Conservation (phyloP, 1,140 invertebrate genomes). For the Drosophila oshimai region DNA sequence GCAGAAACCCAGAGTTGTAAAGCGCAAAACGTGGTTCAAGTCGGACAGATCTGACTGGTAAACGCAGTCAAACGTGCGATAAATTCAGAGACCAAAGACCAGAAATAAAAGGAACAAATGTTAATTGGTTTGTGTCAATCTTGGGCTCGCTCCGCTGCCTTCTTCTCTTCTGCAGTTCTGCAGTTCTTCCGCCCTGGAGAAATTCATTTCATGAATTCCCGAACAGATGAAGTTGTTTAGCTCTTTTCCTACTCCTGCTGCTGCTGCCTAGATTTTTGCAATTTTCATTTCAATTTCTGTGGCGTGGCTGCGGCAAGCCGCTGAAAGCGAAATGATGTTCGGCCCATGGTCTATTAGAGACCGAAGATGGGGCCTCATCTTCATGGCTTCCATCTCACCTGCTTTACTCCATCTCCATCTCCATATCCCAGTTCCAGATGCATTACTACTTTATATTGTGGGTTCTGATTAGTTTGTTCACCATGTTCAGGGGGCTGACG, state of each 20-base stretch:
- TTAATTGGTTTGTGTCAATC: constrained; percentile 83
- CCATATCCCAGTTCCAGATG: background rate
- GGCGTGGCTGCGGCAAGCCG: constrained; percentile 44
- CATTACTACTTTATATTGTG: constrained; percentile 11
- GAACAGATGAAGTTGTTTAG: constrained; percentile 78
- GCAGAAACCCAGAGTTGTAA: constrained; percentile 19
- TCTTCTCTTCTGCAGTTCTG: background rate
- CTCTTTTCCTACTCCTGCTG: constrained; percentile 40
- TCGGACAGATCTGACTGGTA: constrained; percentile 77
- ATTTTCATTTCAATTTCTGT: constrained; percentile 80
- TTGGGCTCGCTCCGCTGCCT: constrained; percentile 46
- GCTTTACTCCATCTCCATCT: background rate
- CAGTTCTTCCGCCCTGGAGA: constrained; percentile 36
- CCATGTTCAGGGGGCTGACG: constrained; percentile 52
- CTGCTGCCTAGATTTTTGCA: constrained; percentile 51
- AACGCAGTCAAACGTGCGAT: constrained; percentile 81
- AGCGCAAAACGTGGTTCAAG: constrained; percentile 80
- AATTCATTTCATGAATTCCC: constrained; percentile 63
- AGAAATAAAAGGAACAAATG: constrained; percentile 82
- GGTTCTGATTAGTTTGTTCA: constrained; percentile 48
- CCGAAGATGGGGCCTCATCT: constrained; percentile 1
- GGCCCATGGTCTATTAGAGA: constrained; percentile 67
- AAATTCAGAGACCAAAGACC: constrained; percentile 72
- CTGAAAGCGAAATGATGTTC: constrained; percentile 80
- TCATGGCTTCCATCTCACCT: constrained; percentile 11